Conservation (phyloP, 2,888 invertebrate genomes). For the Electrophaes corylata region DNA sequence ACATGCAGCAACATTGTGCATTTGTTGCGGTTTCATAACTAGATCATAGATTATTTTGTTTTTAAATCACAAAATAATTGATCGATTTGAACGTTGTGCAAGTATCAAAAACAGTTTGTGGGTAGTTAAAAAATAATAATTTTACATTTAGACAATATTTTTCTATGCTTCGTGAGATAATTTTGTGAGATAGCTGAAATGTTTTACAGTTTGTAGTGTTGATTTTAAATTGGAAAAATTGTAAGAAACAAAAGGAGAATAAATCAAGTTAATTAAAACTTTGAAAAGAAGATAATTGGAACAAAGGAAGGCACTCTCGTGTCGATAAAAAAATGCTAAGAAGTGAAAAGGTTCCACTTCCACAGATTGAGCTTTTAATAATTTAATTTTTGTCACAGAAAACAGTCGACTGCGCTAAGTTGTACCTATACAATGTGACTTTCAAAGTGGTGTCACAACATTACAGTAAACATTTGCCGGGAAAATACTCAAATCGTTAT, state of each 20-base stretch:
- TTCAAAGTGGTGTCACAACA: too few species aligned
- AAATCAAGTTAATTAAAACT: slow-evolving; percentile 27
- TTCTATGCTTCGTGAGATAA: too few species aligned
- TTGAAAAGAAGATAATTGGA: slow-evolving; percentile 21
- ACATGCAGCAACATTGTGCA: slow-evolving; percentile 1
- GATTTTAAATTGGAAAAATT: slow-evolving; percentile 10
- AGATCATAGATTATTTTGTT: neutral
- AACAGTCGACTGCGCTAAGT: too few species aligned
- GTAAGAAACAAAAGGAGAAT: slow-evolving; percentile 12
- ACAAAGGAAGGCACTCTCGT: slow-evolving; percentile 9
- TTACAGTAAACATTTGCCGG: too few species aligned
- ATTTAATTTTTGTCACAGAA: neutral
- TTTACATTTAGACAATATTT: too few species aligned
- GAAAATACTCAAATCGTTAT: too few species aligned
- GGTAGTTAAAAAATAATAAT: too few species aligned
- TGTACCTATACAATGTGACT: too few species aligned
- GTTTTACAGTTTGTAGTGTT: too few species aligned
- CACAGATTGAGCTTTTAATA: neutral
- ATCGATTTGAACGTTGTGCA: neutral
- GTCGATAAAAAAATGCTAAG: slow-evolving; percentile 3
- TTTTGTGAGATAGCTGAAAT: too few species aligned
- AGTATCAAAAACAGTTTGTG: neutral
- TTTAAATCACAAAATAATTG: neutral
- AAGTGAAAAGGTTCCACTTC: neutral
- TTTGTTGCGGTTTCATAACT: slow-evolving; percentile 2